Evolutionary conservation across 1,140 invertebrate genomes (phyloP), one percentile per base, ranked within the genome.

Genomic region (Drosophila bipectinata): DNA sequence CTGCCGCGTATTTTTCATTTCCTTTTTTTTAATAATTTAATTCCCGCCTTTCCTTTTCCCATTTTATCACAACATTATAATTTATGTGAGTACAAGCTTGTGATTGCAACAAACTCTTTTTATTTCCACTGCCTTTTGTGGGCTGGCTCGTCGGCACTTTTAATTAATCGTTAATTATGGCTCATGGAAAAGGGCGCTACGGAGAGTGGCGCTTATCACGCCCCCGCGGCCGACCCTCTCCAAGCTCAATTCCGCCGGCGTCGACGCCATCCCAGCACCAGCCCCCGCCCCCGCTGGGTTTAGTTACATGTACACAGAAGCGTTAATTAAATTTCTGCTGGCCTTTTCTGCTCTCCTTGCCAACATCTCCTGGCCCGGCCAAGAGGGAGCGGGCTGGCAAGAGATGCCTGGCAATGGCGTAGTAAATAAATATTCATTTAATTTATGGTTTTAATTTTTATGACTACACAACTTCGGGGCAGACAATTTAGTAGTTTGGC

Each of bases 371-470:
- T 41, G 67, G 26, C 26, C 32, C 3, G 67, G 44, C 51, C 51
- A 26, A 48, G 12, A 48, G 3, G 53, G 21, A 41, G 37, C 5
- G 21, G 7, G 9, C 4, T 10, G 15, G 8, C 9, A 18, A n/a
- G 59, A 15, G 60, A 55, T 21, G 51, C 66, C 56, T 1, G 54
- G 54, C 61, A 53, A 26, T 48, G 64, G 67, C 72, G 72, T 57
- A 75, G 72, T 77, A 87, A 87, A 87, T 87, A 87, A 87, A 87
- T 87, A 87, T 85, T 87, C 84, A 87, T 87, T 87, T 87, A 87
- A 87, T 87, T 87, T 87, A 87, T 87, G 83, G 83, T 87, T 87
- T 87, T 87, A 87, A 87, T 87, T 87, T 87, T 87, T 87, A 87
- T 87, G 82, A 81, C 82, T 83, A 88, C 78, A 88, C 83, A 88